Conservation (phyloP, 2,888 invertebrate genomes). For the Phorcus lineatus region DNA sequence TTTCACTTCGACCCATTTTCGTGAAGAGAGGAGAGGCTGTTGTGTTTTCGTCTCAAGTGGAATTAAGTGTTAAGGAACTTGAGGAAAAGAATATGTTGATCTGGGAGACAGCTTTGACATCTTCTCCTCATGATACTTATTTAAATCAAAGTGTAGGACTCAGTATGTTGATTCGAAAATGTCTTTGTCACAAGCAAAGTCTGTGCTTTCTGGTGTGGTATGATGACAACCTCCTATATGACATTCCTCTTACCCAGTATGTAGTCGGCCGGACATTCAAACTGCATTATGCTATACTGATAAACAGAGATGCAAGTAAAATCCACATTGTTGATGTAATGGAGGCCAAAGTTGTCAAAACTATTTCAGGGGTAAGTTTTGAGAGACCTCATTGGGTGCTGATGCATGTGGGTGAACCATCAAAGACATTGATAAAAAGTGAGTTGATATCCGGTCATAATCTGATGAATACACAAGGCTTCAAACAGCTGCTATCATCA, state of each 20-base stretch:
- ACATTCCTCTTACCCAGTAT: neutral
- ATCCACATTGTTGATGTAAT: neutral
- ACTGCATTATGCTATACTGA: neutral
- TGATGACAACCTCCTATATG: neutral
- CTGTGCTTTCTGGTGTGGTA: neutral
- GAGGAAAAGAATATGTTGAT: neutral
- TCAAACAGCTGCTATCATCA: neutral
- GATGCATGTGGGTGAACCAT: neutral
- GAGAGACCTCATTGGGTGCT: neutral
- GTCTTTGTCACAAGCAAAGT: neutral
- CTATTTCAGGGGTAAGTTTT: neutral
- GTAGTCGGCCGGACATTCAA: neutral
- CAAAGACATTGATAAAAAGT: neutral
- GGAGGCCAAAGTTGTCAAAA: neutral
- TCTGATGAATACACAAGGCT: neutral
- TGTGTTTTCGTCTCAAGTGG: neutral
- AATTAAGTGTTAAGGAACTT: neutral
- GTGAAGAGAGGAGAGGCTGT: neutral
- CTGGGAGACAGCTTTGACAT: neutral
- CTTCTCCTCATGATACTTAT: neutral
- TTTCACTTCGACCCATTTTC: neutral
- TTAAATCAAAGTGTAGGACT: neutral
- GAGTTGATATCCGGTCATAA: neutral
- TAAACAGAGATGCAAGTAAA: neutral
- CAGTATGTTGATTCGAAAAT: neutral